Evolutionary conservation across 23 tunicate genomes (phyloP), one percentile per base, ranked within the genome.

Genomic region (Phallusia fumigata): DNA sequence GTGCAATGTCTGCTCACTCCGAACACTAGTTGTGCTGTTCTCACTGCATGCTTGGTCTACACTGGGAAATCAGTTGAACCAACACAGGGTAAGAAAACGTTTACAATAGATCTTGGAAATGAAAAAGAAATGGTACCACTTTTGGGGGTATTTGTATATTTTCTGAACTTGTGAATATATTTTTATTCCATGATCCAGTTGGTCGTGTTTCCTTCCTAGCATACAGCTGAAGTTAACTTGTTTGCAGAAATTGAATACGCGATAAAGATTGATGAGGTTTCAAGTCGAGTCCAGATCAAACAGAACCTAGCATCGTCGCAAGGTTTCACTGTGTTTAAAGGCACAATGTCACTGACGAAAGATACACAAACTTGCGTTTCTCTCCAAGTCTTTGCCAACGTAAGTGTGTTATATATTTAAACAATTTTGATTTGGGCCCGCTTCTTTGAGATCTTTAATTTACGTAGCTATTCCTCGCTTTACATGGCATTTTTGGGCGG

Each of bases 1-100:
- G 31, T 85, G 51, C 44, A 76, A 53, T 85, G 88, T 74, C 44
- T 74, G 22, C 77, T 33, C 36, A 10, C 44, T 12, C 35, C 77
- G 5, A 74, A 35, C 19, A 34, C 44, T 2, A 74, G 44, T 19
- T 74, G 77, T 19, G 36, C n/a, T 0, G 31, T 33, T 74, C 44
- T 74, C 8, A 74, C 77, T 30, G 36, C 35, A 3, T 74, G 77
- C 16, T 19, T 11, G 2, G 31, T 30, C 8, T 33, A 32, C 44
- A 32, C 36, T 1, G 77, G 77, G 19, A 31, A 30, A 15, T 74
- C 77, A 16, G 77, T 74, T 1, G 77, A 74, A 31, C 28, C 16
- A 58, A 24, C 28, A 6, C 28, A 21, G 16, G 69, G 69, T 58
- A 16, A 3, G 69, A 40, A 40, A 40, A 3, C n/a, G n/a, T n/a